Base-by-base conservation (phyloP, 2,113 vertebrate genomes). In the Tragelaphus buxtoni region DNA sequence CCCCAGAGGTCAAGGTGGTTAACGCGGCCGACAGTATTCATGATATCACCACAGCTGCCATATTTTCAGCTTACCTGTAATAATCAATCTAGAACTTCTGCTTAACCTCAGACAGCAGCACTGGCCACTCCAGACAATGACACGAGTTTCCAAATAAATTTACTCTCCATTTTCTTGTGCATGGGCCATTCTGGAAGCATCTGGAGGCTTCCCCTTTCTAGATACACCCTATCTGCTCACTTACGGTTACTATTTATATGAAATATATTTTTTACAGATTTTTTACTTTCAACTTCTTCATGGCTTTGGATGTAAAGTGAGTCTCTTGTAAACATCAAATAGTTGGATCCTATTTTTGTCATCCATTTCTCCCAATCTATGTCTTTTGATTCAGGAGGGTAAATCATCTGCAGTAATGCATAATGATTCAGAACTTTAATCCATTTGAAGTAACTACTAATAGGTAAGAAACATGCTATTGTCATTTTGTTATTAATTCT, bases 1-100 rank as follows among this genome's bases (percentile, higher is more conserved):
- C 39, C 9, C 28, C 47, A 47, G 87, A 58, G 55, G 13, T 58
- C 51, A 89, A 58, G 12, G 12, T 47, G 13, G 18, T 47, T 32
- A 26, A 13, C 4, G 1, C 26, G 12, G 83, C 32, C 1, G 2
- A 32, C 4, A n/a, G 8, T n/a, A 9, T n/a, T 49, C 45, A 24
- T 7, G 20, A 69, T 60, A 4, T 58, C 12, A 26, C 12, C 13
- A 58, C 39, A 77, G 18, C 39, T 77, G 8, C 30, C 28, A 4
- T 58, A 77, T 77, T 89, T 89, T 89, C 20, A 47, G 20, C 30
- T 47, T n/a, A 74, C 39, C 4, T 77, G 4, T 10, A 47, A 17
- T n/a, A 58, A 58, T 58, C 12, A 47, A n/a, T 60, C 12, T 76
- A 45, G 17, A 42, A 58, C 39, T 45, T 55, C 51, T 56, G 11